Conservation (phyloP, 2,113 vertebrate species). For the Paracanthobrama guichenoti region DNA sequence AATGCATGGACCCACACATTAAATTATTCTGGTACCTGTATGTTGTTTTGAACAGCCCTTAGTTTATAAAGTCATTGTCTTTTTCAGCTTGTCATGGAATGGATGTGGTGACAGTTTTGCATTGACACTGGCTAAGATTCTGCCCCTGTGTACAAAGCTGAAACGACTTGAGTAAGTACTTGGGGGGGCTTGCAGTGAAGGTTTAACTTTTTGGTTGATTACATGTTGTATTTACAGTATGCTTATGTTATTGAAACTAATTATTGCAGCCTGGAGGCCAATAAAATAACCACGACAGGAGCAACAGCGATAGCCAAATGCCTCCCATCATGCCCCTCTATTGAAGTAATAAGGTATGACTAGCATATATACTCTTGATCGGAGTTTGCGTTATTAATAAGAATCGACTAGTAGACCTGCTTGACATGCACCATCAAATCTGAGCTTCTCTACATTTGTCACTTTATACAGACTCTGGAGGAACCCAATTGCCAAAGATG, state of each 20-base stretch:
- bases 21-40: not conserved
- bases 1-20: not conserved
- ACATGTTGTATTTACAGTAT: not conserved
- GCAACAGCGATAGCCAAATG: conserved; percentile 72
- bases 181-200: not conserved
- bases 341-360: conserved; percentile 80
- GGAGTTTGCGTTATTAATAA: not conserved
- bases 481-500: conserved; percentile 70
- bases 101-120: conserved; percentile 79
- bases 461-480: conserved; percentile 81
- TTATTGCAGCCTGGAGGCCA: conserved; percentile 82
- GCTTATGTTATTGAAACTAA: conserved; percentile 34
- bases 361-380: not conserved
- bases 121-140: conserved; percentile 69
- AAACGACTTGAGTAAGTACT: conserved; percentile 78
- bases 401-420: not conserved
- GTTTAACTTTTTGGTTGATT: not conserved
- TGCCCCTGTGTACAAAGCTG: conserved; percentile 77
- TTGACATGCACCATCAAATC: not conserved
- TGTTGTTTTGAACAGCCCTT: not conserved
- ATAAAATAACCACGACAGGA: conserved; percentile 75
- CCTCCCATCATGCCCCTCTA: conserved; percentile 68
- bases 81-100: conserved; percentile 87
- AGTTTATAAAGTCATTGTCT: not conserved
- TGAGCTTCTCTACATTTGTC: conserved; percentile 8